Conservation (phyloP, 2,888 invertebrate genomes). For the Ditula angustiorana region DNA sequence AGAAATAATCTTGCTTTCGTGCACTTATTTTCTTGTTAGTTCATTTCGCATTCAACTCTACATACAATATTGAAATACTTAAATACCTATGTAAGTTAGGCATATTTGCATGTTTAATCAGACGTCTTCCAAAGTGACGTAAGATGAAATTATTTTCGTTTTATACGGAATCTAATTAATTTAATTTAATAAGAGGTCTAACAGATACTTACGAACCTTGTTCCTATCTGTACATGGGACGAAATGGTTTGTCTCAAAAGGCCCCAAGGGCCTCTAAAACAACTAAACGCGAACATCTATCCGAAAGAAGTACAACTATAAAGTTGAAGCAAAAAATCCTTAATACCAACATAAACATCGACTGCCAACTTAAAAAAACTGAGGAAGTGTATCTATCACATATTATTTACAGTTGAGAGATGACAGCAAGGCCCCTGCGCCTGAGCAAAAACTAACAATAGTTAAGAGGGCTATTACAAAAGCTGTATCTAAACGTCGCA, state of each 20-base stretch:
- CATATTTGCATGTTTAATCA: slow-evolving; percentile 80
- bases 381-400: too few species aligned
- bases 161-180: slow-evolving; percentile 26
- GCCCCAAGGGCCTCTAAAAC: neutral
- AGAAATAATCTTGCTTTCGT: slow-evolving; percentile 60
- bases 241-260: neutral
- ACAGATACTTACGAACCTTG: neutral
- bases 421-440: too few species aligned
- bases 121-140: slow-evolving; percentile 85
- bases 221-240: neutral
- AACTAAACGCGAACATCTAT: too few species aligned
- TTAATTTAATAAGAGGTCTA: neutral
- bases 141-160: slow-evolving; percentile 57
- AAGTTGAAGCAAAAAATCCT: too few species aligned
- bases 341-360: too few species aligned
- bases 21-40: slow-evolving; percentile 61
- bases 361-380: too few species aligned
- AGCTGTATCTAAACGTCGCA: too few species aligned
- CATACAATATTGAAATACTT: slow-evolving; percentile 57
- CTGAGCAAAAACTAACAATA: too few species aligned
- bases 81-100: slow-evolving; percentile 75
- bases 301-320: too few species aligned
- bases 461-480: too few species aligned
- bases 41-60: slow-evolving; percentile 54
- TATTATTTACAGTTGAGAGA: too few species aligned